Conservation (phyloP, 1,140 invertebrate genomes). For the Magallana angulata region DNA sequence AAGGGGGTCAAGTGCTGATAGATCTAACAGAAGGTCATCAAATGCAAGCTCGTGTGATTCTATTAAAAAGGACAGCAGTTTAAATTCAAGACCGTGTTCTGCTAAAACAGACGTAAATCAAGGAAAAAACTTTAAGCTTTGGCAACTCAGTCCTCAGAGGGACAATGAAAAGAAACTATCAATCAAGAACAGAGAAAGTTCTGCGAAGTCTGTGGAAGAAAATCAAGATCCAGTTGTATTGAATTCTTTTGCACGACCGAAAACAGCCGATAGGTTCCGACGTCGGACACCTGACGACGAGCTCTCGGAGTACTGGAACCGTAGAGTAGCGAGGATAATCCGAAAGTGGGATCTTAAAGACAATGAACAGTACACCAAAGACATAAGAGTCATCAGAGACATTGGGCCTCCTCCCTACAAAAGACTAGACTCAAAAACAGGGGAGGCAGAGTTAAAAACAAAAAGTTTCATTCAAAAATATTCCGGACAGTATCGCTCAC, state of each 20-base stretch:
- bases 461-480: conserved; percentile 51
- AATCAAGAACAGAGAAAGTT: neutral
- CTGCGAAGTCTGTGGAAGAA: neutral
- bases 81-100: neutral
- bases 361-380: conserved; percentile 21
- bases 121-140: neutral
- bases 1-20: neutral
- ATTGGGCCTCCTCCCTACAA: neutral
- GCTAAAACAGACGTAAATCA: neutral
- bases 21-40: neutral
- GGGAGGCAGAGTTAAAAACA: conserved; percentile 39
- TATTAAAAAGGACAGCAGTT: neutral
- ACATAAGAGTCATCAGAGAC: neutral
- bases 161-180: neutral
- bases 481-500: conserved; percentile 45
- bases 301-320: conserved; percentile 49
- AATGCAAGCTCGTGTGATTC: neutral
- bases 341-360: conserved; percentile 53
- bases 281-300: conserved; percentile 48
- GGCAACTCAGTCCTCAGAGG: neutral
- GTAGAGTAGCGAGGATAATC: conserved; percentile 39
- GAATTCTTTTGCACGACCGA: conserved; percentile 42
- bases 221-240: neutral
- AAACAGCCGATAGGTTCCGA: conserved; percentile 51
- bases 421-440: conserved; percentile 5